A percentile compares a stretch with the other conserved stretches of the same genome.
These are phyloP conservation scores for Microplitis mediator DNA, from an alignment of 1,140 invertebrate species.

Conservation along the genomic window DNA sequence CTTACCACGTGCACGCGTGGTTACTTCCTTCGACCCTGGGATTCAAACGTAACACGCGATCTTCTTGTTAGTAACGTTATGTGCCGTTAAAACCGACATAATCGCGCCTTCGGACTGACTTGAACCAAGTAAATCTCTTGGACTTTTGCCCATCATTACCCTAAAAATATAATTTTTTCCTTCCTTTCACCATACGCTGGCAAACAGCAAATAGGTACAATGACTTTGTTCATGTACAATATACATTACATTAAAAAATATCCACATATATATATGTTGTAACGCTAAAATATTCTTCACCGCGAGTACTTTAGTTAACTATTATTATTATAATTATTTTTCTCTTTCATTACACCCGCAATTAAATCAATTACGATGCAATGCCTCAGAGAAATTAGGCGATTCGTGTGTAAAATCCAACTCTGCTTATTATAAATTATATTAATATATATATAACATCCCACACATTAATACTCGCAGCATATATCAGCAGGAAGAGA, in stretches of 20 bases:
- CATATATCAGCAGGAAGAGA: conserved; percentile 16
- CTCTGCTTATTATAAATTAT: background rate
- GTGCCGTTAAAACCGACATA: conserved; percentile 48
- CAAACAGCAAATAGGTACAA: background rate
- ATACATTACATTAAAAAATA: background rate
- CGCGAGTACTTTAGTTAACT: background rate
- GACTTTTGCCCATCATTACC: conserved; percentile 12
- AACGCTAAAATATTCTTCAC: conserved; percentile 1
- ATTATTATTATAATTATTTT: conserved; percentile 12
- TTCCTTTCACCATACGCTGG: background rate
- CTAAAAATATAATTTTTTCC: conserved; percentile 15
- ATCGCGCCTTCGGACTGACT: conserved; percentile 19
- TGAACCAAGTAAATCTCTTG: background rate
- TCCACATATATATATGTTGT: conserved; percentile 17
- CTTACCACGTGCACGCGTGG: conserved; percentile 11
- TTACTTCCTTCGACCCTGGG: conserved; percentile 36
- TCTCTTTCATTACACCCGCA: conserved; percentile 34
- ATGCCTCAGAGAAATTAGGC: conserved; percentile 47
- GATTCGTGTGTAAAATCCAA: background rate
- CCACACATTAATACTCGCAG: no score
- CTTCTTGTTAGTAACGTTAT: conserved; percentile 50
- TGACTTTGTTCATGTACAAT: background rate
- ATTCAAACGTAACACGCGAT: conserved; percentile 46
- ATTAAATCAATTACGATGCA: conserved; percentile 58
- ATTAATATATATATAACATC: no score